Conservation (phyloP, 2,888 invertebrate species). For the Toxonevra muliebris region DNA sequence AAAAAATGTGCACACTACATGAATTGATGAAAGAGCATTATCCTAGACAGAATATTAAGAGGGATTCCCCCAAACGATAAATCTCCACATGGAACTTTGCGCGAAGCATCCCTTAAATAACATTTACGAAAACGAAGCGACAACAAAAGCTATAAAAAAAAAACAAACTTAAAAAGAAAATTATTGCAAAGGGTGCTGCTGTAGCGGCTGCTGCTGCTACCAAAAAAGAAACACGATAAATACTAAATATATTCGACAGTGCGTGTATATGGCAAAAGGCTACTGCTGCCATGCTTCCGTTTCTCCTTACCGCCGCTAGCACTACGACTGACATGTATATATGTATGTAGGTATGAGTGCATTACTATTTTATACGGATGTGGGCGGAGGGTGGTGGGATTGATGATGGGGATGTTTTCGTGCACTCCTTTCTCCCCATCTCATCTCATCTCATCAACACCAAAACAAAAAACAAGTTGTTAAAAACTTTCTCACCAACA, state of each 20-base stretch:
- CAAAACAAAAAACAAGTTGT: slow-evolving; percentile 13
- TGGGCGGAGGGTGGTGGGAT: background rate
- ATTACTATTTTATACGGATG: background rate
- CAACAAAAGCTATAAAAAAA: background rate
- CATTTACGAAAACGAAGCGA: background rate
- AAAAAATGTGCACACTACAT: too few species aligned
- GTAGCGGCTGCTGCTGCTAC: background rate
- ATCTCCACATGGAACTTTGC: slow-evolving; percentile 9
- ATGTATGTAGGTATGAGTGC: background rate
- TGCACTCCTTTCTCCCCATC: background rate
- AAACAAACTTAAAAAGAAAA: slow-evolving; percentile 8
- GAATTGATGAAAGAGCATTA: background rate
- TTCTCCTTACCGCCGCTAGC: background rate
- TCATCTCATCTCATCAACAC: slow-evolving; percentile 25
- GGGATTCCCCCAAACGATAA: slow-evolving; percentile 32
- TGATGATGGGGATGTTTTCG: background rate
- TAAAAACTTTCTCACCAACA: slow-evolving; percentile 23
- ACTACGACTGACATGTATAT: too few species aligned
- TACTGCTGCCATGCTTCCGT: background rate
- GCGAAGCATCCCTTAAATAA: slow-evolving; percentile 39
- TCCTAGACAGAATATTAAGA: slow-evolving; percentile 19
- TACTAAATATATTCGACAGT: background rate
- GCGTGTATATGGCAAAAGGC: background rate
- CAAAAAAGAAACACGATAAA: slow-evolving; percentile 16
- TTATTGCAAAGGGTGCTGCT: slow-evolving; percentile 12